Conservation (phyloP, 2,113 vertebrate species). For the Triplophysa siluroides region DNA sequence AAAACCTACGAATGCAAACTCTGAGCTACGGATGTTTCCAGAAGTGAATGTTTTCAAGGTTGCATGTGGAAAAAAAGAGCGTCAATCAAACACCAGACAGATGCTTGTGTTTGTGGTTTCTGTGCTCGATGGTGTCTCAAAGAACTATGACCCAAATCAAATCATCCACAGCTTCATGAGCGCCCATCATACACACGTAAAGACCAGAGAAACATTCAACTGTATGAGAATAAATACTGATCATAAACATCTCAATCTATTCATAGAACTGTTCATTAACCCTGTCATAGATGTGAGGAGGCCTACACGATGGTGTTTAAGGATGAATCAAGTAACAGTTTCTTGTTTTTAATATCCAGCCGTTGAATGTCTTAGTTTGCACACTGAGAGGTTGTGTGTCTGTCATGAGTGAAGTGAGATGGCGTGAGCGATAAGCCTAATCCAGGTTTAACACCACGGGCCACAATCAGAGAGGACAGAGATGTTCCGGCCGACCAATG, state of each 20-base stretch:
- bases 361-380: background rate
- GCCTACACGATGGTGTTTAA: background rate
- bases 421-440: conserved; percentile 33
- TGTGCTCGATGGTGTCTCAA: background rate
- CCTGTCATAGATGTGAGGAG: no score
- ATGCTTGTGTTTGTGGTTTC: background rate
- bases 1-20: no score
- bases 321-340: background rate
- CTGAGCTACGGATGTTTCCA: background rate
- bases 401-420: conserved; percentile 1
- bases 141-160: background rate
- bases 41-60: background rate
- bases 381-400: background rate
- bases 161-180: background rate
- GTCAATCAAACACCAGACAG: background rate
- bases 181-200: background rate
- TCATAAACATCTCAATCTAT: background rate
- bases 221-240: background rate
- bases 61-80: no score
- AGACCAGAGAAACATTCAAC: background rate
- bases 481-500: background rate
- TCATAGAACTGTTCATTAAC: background rate
- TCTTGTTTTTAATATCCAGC: background rate
- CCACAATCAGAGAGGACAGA: conserved; percentile 20
- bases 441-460: conserved; percentile 15